A percentile compares a stretch with the other conserved stretches of the same genome.
Evolutionary conservation across 2,888 invertebrate genomes (phyloP).

Genomic region (Himalopsyche tibetana): DNA sequence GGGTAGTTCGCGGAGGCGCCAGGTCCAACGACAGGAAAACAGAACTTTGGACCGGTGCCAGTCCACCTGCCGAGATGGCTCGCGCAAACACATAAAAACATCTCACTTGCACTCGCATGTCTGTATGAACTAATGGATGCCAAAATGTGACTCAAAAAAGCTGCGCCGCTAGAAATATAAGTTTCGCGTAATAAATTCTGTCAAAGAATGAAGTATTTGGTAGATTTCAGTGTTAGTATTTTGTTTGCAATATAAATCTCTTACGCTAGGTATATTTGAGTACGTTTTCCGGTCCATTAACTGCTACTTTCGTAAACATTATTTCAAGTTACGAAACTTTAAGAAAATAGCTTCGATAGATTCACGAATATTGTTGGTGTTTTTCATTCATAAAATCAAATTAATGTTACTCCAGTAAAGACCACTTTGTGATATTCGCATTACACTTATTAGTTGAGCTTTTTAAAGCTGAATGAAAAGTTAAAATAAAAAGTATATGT

Average conservation of each 20-base stretch:
- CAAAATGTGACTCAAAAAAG: slow-evolving; percentile 27
- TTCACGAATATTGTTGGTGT: too few relatives aligned
- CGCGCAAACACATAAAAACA: slow-evolving; percentile 60
- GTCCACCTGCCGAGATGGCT: slow-evolving; percentile 71
- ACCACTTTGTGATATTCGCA: too few relatives aligned
- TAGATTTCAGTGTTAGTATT: not conserved
- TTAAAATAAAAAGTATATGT: too few relatives aligned
- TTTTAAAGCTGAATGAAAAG: too few relatives aligned
- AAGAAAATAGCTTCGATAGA: too few relatives aligned
- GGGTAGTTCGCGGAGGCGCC: slow-evolving; percentile 60
- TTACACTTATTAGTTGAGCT: too few relatives aligned
- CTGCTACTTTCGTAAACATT: too few relatives aligned
- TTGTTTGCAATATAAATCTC: not conserved
- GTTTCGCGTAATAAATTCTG: slow-evolving; percentile 40
- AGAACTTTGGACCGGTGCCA: slow-evolving; percentile 76
- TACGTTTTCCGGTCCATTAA: too few relatives aligned
- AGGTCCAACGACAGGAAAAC: slow-evolving; percentile 75
- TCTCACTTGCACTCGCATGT: slow-evolving; percentile 45
- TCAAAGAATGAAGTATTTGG: slow-evolving; percentile 31
- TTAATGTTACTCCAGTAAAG: too few relatives aligned
- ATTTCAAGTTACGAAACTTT: too few relatives aligned
- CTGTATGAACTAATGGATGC: slow-evolving; percentile 22
- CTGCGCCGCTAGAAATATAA: slow-evolving; percentile 11
- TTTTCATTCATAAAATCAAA: too few relatives aligned
- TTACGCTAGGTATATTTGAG: too few relatives aligned